These are phyloP conservation scores for Sebastes dallii DNA, from an alignment of 2,797 vertebrate genomes.

Conservation along the genomic window DNA sequence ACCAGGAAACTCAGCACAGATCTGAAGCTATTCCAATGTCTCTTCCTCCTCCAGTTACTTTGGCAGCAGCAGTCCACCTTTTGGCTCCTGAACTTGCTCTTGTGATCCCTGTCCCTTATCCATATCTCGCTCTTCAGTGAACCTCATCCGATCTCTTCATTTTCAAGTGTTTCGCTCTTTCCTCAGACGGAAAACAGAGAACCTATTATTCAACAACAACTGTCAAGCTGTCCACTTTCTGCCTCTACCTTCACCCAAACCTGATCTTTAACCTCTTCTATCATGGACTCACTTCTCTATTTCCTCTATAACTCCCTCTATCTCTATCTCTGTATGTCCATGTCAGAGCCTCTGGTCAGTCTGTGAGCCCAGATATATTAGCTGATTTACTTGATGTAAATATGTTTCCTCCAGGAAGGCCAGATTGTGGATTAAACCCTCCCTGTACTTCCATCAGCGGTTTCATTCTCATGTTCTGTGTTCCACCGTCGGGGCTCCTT, in stretches of 20 bases:
- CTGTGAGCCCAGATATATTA: slow-evolving; percentile 63
- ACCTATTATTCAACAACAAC: slow-evolving; percentile 55
- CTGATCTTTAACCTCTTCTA: slow-evolving; percentile 31
- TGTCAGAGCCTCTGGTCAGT: slow-evolving; percentile 63
- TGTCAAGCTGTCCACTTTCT: slow-evolving; percentile 48
- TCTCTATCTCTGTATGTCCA: slow-evolving; percentile 43
- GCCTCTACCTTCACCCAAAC: slow-evolving; percentile 34
- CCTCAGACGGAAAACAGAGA: slow-evolving; percentile 55
- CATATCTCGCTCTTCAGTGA: slow-evolving; percentile 50
- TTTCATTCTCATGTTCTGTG: slow-evolving; percentile 56
- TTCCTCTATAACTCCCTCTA: slow-evolving; percentile 20
- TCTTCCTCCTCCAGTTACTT: slow-evolving; percentile 68
- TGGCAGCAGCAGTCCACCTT: slow-evolving; percentile 65
- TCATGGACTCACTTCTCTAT: slow-evolving; percentile 33
- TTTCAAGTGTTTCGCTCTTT: slow-evolving; percentile 36
- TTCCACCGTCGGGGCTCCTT: slow-evolving; percentile 52
- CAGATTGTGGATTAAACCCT: slow-evolving; percentile 47
- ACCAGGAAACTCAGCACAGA: slow-evolving; percentile 89
- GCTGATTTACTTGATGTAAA: slow-evolving; percentile 73
- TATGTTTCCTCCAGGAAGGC: slow-evolving; percentile 62
- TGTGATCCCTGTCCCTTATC: slow-evolving; percentile 42
- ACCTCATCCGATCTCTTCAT: slow-evolving; percentile 48
- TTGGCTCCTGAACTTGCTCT: slow-evolving; percentile 55
- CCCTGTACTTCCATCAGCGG: slow-evolving; percentile 37
- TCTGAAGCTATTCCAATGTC: slow-evolving; percentile 86